Conservation (phyloP, 2,888 invertebrate species). For the Trissolcus japonicus region DNA sequence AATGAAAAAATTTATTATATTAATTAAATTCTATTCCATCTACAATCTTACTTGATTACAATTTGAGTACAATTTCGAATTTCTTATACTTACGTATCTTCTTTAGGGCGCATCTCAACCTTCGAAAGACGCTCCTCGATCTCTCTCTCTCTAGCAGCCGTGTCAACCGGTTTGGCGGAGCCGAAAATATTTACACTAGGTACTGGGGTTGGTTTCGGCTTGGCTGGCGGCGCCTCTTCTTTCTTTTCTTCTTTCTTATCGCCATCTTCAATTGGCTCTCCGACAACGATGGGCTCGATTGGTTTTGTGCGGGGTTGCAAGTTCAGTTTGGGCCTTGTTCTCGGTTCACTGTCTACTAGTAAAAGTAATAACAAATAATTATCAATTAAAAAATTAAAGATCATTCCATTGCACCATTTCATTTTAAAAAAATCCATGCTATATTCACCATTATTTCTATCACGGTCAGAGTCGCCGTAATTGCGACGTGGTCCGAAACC, state of each 20-base stretch:
- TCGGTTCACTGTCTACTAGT: conserved; percentile 74
- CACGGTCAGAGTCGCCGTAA: conserved; percentile 67
- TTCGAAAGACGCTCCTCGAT: conserved; percentile 88
- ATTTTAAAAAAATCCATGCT: not conserved
- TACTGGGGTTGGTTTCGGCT: conserved; percentile 77
- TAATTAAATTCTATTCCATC: no score
- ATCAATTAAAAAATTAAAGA: not conserved
- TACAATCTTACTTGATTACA: no score
- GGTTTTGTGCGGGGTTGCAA: conserved; percentile 89
- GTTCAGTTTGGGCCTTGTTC: conserved; percentile 87
- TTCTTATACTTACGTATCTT: conserved; percentile 64
- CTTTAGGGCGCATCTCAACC: conserved; percentile 67
- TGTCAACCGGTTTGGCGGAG: conserved; percentile 96
- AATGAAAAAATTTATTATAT: no score
- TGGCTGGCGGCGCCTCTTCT: conserved; percentile 20
- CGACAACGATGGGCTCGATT: conserved; percentile 75
- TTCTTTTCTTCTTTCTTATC: conserved; percentile 26
- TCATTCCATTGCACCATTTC: not conserved
- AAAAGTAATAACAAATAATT: not conserved
- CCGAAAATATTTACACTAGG: conserved; percentile 91
- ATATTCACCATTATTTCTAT: conserved; percentile 59
- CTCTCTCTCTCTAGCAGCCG: conserved; percentile 91
- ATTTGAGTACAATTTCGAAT: not conserved
- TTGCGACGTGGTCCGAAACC: conserved; percentile 71
- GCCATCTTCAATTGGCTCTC: conserved; percentile 11